These are phyloP conservation scores for Scolopax bukidnonensis DNA, from an alignment of 2,797 vertebrate species.

Conservation along the genomic window DNA sequence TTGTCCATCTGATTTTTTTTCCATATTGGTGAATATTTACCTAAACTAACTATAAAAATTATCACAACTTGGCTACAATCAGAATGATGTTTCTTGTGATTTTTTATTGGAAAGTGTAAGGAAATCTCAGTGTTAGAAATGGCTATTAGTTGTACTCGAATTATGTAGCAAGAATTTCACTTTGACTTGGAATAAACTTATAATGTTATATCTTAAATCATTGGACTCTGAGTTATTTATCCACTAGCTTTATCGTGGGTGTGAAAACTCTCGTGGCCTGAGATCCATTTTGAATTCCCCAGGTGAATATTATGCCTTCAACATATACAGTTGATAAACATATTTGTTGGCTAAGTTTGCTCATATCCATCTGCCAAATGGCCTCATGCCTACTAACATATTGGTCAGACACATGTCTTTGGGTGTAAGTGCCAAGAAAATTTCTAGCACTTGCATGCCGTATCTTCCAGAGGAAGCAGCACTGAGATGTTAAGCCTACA, in stretches of 20 bases:
- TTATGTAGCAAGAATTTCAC: background rate
- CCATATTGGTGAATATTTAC: background rate
- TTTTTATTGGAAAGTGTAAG: background rate
- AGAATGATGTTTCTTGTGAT: background rate
- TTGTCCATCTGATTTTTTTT: background rate
- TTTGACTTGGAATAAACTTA: background rate
- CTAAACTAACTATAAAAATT: background rate
- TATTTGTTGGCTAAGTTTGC: background rate
- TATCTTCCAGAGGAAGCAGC: background rate
- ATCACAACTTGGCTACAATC: background rate
- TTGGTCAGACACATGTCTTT: constrained; percentile 46
- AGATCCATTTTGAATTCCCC: constrained; percentile 2
- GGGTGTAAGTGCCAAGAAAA: constrained; percentile 10
- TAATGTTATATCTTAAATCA: background rate
- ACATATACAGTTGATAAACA: background rate
- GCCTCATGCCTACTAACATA: constrained; percentile 32
- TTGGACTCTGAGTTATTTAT: background rate
- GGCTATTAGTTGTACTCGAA: background rate
- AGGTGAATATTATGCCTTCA: constrained; percentile 51
- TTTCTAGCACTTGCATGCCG: background rate
- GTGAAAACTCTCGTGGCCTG: background rate
- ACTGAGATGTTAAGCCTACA: background rate
- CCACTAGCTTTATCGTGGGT: background rate
- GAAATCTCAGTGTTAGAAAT: background rate
- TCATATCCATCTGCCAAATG: constrained; percentile 37